Base-by-base conservation (phyloP, 2,888 invertebrate genomes). In the Agrochola litura region DNA sequence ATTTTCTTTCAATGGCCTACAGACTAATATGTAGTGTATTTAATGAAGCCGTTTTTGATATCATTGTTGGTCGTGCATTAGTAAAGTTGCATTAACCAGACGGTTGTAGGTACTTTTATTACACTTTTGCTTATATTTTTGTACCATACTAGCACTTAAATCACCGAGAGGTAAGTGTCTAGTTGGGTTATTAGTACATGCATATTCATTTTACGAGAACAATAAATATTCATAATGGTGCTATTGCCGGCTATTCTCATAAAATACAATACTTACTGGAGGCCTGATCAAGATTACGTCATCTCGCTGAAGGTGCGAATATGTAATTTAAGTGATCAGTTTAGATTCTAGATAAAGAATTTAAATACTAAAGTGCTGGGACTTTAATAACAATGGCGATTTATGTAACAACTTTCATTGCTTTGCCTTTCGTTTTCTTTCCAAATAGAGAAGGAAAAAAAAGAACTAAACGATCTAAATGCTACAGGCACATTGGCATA, bases 261-360 rank as follows among this genome's bases (percentile, higher is more conserved):
- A 76, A 82, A 85, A 76, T 82, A 70, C 76, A 75, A 71, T 67
- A 58, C 58, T 54, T 68, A 81, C 56, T 72, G 56, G 68, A 67
- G 30, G 14, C 8, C 25, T 37, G 71, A 75, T 85, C 82, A 69
- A 85, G 82, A 82, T 82, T 65, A 22, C 82, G 46, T 66, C 82
- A 81, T 67, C 81, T 85, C 52, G 25, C 43, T 61, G 46, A 25
- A 61, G 60, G 82, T 81, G 65, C 81, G 25, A 81, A 61, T 81
- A 81, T 81, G 43, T 71, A 81, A 84, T 73, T 69, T 52, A 81
- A 84, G 49, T 49, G 81, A 61, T 22, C 74, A 81, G 63, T 69
- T 85, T 65, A 81, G 81, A 81, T 81, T 69, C 52, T 74, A 82
- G 82, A 82, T 82, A 72, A 74, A 66, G 37, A 69, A 80, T 81